A percentile compares a stretch with the other conserved stretches of the same genome.
Evolutionary conservation across 2,888 invertebrate species (phyloP).

Genomic region (Ophion slaviceki): DNA sequence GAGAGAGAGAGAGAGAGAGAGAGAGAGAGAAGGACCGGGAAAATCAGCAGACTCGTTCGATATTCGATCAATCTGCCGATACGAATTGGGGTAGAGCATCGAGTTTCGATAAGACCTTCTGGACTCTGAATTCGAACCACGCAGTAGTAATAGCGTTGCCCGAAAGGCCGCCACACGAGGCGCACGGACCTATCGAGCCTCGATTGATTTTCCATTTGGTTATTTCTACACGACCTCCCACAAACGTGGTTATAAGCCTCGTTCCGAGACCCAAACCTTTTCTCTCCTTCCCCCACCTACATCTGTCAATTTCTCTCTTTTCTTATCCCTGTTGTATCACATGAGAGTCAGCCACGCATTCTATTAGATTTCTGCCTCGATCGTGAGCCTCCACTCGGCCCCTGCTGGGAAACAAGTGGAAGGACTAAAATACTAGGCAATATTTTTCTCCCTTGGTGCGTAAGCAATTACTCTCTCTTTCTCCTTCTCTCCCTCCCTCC

Average conservation of each 20-base stretch:
- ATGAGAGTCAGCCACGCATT: constrained; percentile 69
- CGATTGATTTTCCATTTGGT: constrained; percentile 67
- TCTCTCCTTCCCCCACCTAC: constrained; percentile 27
- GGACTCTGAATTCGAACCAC: constrained; percentile 56
- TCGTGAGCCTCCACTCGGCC: constrained; percentile 50
- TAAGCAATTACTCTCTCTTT: neutral
- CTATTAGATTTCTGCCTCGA: constrained; percentile 75
- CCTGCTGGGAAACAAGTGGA: constrained; percentile 25
- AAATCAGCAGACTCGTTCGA: constrained; percentile 47
- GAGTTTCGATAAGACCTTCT: constrained; percentile 65
- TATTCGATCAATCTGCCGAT: constrained; percentile 65
- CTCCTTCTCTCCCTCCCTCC: neutral
- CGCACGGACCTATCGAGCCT: constrained; percentile 42
- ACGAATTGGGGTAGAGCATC: constrained; percentile 58
- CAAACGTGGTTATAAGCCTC: constrained; percentile 59
- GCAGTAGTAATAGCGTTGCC: constrained; percentile 40
- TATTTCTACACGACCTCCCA: constrained; percentile 62
- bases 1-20: neutral
- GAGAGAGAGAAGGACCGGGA: neutral
- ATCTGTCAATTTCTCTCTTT: constrained; percentile 52
- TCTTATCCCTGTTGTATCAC: constrained; percentile 60
- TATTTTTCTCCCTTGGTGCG: neutral
- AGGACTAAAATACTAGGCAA: constrained; percentile 19
- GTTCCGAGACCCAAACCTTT: constrained; percentile 42
- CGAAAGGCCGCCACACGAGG: constrained; percentile 4